These are phyloP conservation scores for Polypedilum pembai DNA, from an alignment of 1,140 invertebrate genomes.

Conservation along the genomic window DNA sequence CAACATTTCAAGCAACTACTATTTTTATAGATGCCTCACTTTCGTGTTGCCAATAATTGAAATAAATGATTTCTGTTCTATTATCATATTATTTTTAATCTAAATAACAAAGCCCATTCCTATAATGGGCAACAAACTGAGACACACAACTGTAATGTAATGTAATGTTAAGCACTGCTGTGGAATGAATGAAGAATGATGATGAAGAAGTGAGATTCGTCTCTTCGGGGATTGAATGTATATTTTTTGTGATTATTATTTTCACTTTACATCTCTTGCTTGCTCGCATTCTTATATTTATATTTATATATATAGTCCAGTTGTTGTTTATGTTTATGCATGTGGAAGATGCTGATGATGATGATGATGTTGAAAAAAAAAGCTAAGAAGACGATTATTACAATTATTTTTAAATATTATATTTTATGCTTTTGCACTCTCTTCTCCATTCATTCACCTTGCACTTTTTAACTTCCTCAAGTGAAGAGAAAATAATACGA, in stretches of 20 bases:
- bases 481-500: too few relatives aligned
- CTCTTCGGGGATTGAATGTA: not conserved
- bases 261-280: not conserved
- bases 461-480: not conserved
- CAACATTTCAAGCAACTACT: conserved; percentile 12
- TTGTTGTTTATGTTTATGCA: too few relatives aligned
- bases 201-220: not conserved
- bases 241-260: not conserved
- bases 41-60: conserved; percentile 28
- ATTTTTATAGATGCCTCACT: not conserved
- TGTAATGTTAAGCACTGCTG: not conserved
- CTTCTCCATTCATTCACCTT: not conserved
- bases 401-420: conserved; percentile 13
- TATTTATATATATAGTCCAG: too few relatives aligned
- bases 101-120: conserved; percentile 9
- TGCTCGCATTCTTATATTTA: too few relatives aligned
- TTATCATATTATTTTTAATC: conserved; percentile 29
- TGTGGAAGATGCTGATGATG: too few relatives aligned
- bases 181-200: not conserved
- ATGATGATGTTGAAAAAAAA: too few relatives aligned
- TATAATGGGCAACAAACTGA: not conserved
- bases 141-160: not conserved
- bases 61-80: conserved; percentile 28
- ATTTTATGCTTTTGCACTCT: not conserved
- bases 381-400: not conserved